A percentile compares a stretch with the other conserved stretches of the same genome.
phyloP scores from a whole-genome alignment of 2,888 invertebrate genomes.

The Xestia ashworthii region DNA sequence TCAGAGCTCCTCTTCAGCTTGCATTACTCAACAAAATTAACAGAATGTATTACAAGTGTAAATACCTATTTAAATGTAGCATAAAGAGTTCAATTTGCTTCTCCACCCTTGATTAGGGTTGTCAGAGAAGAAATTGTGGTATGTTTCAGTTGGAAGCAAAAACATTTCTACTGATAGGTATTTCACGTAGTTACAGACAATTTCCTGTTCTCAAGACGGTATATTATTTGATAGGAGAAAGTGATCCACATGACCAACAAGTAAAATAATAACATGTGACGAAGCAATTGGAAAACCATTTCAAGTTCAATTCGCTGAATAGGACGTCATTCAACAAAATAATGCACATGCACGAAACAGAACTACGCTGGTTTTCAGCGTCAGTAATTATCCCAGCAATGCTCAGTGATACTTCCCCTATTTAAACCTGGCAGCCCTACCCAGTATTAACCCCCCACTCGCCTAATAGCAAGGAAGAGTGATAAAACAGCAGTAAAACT shows the following conservation, averaged over 20 bases:
- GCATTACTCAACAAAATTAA: slow-evolving; percentile 59
- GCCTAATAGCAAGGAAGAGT: slow-evolving; percentile 71
- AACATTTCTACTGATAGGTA: background rate
- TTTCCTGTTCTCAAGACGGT: background rate
- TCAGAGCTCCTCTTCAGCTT: background rate
- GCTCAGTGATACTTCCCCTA: background rate
- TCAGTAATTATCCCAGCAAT: background rate
- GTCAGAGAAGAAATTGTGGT: background rate
- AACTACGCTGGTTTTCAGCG: background rate
- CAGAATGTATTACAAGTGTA: slow-evolving; percentile 60
- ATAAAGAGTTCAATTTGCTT: slow-evolving; percentile 62
- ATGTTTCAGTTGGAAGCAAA: background rate
- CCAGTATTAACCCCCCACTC: slow-evolving; percentile 58
- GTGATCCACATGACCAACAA: background rate
- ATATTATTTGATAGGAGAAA: background rate
- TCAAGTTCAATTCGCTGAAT: background rate
- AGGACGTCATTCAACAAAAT: background rate
- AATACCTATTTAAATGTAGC: slow-evolving; percentile 59
- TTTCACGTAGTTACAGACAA: background rate
- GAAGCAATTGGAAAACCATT: background rate
- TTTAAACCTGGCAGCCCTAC: slow-evolving; percentile 39
- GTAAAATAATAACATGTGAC: background rate
- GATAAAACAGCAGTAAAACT: slow-evolving; percentile 78
- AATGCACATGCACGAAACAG: background rate
- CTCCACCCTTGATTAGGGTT: slow-evolving; percentile 48